Evolutionary conservation across 1,140 invertebrate species (phyloP).

Genomic region (Bombus fervidus): DNA sequence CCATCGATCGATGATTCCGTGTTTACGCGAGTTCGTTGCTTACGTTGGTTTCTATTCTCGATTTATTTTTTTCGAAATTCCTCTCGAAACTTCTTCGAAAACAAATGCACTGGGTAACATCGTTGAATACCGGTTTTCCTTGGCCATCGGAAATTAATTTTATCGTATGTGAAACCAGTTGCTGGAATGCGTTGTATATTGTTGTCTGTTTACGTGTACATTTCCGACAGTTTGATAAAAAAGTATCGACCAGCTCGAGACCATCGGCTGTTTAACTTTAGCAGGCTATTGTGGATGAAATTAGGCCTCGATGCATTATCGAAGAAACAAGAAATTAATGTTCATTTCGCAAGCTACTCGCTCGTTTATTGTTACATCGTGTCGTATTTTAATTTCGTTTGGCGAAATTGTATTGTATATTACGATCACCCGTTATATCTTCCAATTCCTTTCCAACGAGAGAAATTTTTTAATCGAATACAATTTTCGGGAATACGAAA

Average conservation of each 20-base stretch:
- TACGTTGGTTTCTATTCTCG: no score
- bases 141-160: background rate
- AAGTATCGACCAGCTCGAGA: background rate
- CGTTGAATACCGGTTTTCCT: constrained; percentile 17
- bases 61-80: no score
- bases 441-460: no score
- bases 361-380: no score
- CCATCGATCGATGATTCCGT: background rate
- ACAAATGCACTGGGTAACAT: background rate
- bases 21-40: no score
- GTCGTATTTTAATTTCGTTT: no score
- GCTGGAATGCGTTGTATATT: background rate
- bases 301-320: background rate
- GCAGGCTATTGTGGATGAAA: background rate
- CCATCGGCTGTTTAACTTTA: background rate
- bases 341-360: no score
- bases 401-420: no score
- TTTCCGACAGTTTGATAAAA: background rate
- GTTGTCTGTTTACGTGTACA: background rate
- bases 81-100: background rate
- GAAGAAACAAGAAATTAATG: no score
- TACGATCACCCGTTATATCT: no score
- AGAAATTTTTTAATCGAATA: no score
- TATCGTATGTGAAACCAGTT: background rate
- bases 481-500: no score